Evolutionary conservation across 2,888 invertebrate species (phyloP), one percentile per base, ranked within the genome.

Genomic region (Margaritifera margaritifera): DNA sequence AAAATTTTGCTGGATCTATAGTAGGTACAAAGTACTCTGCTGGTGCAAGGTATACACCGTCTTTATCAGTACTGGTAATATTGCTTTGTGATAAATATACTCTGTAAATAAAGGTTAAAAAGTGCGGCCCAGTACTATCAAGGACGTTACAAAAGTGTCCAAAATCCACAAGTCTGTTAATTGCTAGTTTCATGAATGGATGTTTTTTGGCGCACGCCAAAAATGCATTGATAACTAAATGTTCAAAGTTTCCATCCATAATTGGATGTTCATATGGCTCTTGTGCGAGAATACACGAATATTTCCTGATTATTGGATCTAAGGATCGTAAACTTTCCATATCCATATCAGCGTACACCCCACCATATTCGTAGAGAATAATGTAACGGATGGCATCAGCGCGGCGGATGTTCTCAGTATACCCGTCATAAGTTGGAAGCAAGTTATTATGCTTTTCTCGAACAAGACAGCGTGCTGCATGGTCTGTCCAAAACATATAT

Each of bases 401-500:
- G 27, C 86, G 71, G 50, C 85, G 81, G 50, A 86, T 87, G 31
- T 78, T 80, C 63, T 84, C 79, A 6, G 78, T 63, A 69, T 88
- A 88, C 19, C 75, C 75, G 66, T 86, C 82, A 72, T 80, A 88
- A 6, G 79, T 73, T 6, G 75, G 61, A 27, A 86, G 72, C 51
- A 85, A 77, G 54, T 75, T 53, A 3, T 88, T 84, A 68, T 86
- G 85, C 62, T 80, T 81, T 8, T 82, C 80, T 15, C 71, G 69
- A 42, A 89, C 83, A 4, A 89, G 75, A 31, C 74, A 58, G n/a
- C 84, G 69, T 1, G 86, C 87, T 72, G 82, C 85, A 20, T 80
- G 79, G 66, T 87, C 86, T 6, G 87, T 89, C 89, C 89, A 89
- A 51, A 89, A 79, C 84, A 85, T 85, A 71, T 88, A 88, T 27